Conservation (phyloP, 2,888 invertebrate genomes). For the Calameuta pallipes region DNA sequence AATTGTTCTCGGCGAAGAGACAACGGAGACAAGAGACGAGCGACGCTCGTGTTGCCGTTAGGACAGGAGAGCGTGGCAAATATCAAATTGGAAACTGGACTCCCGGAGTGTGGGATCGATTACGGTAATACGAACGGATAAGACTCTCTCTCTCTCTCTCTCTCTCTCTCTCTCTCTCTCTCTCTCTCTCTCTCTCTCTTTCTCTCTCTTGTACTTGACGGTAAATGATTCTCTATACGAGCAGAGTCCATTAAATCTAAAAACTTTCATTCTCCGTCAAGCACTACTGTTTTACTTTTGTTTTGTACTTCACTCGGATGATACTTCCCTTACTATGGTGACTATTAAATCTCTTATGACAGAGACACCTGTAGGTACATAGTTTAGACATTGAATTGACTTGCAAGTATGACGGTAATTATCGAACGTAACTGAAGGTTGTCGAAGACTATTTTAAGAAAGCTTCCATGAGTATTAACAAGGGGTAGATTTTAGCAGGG, state of each 20-base stretch:
- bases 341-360: not conserved
- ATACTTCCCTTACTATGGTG: not conserved
- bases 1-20: slow-evolving; percentile 29
- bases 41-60: slow-evolving; percentile 5
- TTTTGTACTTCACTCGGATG: not conserved
- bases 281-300: not conserved
- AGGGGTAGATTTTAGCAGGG: not conserved
- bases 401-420: not conserved
- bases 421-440: not conserved
- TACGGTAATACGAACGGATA: slow-evolving; percentile 31
- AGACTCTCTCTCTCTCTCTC: not conserved
- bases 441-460: not conserved
- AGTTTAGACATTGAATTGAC: not conserved
- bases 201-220: not conserved
- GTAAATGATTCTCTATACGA: not conserved
- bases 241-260: not conserved
- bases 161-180: too few species aligned
- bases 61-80: slow-evolving; percentile 28
- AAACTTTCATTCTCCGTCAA: not conserved
- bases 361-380: not conserved
- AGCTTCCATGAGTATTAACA: not conserved
- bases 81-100: slow-evolving; percentile 53
- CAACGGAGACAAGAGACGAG: not conserved
- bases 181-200: too few species aligned
- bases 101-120: slow-evolving; percentile 46